Conservation (phyloP, 2,797 vertebrate genomes). For the Aldrovandia affinis region DNA sequence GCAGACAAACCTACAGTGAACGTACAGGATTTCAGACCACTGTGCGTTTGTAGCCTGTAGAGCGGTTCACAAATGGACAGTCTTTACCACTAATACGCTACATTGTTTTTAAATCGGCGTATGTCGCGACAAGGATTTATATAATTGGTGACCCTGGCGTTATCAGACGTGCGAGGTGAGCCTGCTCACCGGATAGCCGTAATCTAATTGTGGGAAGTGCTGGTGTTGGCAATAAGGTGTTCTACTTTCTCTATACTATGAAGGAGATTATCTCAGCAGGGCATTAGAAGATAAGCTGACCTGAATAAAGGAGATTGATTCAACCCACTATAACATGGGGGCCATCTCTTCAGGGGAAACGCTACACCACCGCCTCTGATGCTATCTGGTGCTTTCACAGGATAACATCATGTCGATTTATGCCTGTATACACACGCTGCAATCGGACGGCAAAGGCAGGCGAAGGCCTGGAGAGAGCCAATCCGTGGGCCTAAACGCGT, state of each 20-base stretch:
- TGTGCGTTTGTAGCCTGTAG: not conserved
- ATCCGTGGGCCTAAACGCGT: not conserved
- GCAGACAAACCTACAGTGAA: too few species aligned
- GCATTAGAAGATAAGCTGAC: conserved; percentile 38
- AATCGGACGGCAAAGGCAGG: not conserved
- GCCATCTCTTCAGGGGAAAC: conserved; percentile 13
- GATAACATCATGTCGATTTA: not conserved
- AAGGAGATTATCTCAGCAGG: conserved; percentile 39
- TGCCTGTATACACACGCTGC: not conserved
- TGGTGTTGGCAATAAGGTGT: conserved; percentile 47
- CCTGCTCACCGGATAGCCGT: not conserved
- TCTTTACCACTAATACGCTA: not conserved
- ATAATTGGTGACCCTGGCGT: not conserved
- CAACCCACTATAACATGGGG: conserved; percentile 19
- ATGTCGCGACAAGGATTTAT: not conserved
- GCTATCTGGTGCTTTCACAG: not conserved
- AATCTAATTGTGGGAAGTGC: conserved; percentile 45
- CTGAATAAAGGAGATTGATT: conserved; percentile 30
- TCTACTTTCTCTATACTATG: conserved; percentile 28
- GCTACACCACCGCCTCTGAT: not conserved
- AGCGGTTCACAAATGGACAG: not conserved
- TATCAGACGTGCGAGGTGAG: not conserved
- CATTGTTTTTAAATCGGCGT: not conserved
- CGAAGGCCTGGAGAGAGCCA: not conserved
- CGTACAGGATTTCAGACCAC: not conserved